These are phyloP conservation scores for Allophyes oxyacanthae DNA, from an alignment of 2,888 invertebrate genomes.

Conservation along the genomic window DNA sequence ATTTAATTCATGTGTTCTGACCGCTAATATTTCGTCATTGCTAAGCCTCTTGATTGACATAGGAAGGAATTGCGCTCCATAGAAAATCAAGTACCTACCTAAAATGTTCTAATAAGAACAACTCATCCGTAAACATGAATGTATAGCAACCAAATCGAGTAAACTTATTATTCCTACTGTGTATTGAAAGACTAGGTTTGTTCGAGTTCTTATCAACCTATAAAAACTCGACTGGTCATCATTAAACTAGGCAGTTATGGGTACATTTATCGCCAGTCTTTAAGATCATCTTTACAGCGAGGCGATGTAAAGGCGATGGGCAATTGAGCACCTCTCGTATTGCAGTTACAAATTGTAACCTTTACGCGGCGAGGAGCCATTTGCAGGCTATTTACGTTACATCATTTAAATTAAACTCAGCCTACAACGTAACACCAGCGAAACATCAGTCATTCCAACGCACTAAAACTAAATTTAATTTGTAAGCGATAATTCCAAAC, in stretches of 20 bases:
- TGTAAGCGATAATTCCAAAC: conserved; percentile 1
- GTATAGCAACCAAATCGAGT: too few species aligned
- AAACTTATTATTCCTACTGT: too few species aligned
- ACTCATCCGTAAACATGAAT: too few species aligned
- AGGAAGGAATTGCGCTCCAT: too few species aligned
- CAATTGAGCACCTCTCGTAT: conserved; percentile 34
- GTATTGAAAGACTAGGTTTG: background rate
- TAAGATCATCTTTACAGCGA: conserved; percentile 22
- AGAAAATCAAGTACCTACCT: too few species aligned
- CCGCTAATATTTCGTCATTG: too few species aligned
- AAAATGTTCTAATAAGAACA: too few species aligned
- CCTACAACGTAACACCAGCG: conserved; percentile 14
- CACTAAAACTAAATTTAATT: conserved; percentile 10
- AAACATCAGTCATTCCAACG: conserved; percentile 29
- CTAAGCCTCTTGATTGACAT: too few species aligned
- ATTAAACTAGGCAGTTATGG: too few species aligned
- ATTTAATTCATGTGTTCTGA: too few species aligned
- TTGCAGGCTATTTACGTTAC: conserved; percentile 44
- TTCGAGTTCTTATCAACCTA: conserved; percentile 12
- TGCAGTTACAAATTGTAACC: conserved; percentile 50
- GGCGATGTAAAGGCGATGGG: conserved; percentile 25
- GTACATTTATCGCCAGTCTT: conserved; percentile 9
- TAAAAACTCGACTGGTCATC: conserved; percentile 6
- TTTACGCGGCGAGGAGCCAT: conserved; percentile 33
- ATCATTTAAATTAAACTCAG: conserved; percentile 39